phyloP scores from a whole-genome alignment of 2,113 vertebrate genomes.

The Empidonax traillii region DNA sequence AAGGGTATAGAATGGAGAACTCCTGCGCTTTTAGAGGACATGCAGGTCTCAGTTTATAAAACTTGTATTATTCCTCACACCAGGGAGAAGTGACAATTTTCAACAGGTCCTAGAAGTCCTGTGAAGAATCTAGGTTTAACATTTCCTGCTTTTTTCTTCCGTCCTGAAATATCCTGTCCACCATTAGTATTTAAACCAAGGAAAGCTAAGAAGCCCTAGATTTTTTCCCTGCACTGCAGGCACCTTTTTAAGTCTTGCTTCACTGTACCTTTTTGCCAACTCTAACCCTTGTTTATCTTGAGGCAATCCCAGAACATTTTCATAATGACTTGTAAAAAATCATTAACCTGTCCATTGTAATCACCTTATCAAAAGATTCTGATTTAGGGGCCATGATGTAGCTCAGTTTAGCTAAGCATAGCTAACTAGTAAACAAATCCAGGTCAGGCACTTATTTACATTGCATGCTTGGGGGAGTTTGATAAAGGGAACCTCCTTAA shows the following conservation, averaged over 20 bases:
- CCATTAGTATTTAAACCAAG: not conserved
- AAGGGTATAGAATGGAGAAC: not conserved
- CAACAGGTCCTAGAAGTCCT: not conserved
- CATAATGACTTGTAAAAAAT: not conserved
- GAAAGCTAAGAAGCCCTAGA: not conserved
- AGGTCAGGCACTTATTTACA: slow-evolving; percentile 1
- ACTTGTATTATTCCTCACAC: not conserved
- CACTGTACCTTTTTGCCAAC: not conserved
- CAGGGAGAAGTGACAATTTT: not conserved
- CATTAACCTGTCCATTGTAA: not conserved
- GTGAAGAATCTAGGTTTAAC: not conserved
- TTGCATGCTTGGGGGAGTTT: not conserved
- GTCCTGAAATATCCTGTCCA: not conserved
- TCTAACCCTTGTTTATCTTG: not conserved
- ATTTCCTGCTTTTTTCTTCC: not conserved
- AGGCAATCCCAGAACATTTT: not conserved
- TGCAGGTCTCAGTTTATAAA: not conserved
- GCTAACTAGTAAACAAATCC: not conserved
- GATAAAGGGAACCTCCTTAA: slow-evolving; percentile 25
- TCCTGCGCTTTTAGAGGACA: not conserved
- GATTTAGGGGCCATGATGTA: not conserved
- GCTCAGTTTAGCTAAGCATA: not conserved
- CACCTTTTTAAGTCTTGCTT: not conserved
- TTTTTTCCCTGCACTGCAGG: not conserved
- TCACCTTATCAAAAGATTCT: not conserved